phyloP scores from a whole-genome alignment of 2,113 vertebrate genomes.

The Pelmatolapia mariae region DNA sequence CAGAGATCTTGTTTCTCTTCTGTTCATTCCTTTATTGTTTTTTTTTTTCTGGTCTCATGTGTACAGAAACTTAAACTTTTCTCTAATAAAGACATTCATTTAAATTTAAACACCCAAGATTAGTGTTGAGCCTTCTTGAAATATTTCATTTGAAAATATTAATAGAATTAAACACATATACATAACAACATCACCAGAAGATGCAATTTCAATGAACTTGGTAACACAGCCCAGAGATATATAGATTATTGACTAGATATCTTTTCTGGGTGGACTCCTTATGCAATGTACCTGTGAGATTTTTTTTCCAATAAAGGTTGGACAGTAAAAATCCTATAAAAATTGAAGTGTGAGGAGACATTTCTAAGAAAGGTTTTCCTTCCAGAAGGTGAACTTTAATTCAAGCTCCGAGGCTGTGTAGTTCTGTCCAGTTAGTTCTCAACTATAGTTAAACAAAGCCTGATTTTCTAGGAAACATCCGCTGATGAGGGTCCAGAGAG shows the following conservation, averaged over 20 bases:
- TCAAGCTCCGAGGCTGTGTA: conserved; percentile 17
- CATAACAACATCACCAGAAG: neutral
- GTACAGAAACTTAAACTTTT: neutral
- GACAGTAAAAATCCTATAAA: neutral
- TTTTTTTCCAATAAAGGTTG: neutral
- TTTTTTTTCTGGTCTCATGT: neutral
- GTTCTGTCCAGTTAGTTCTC: neutral
- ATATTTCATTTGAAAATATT: neutral
- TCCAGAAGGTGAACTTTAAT: neutral
- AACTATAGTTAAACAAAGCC: conserved; percentile 55
- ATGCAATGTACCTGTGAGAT: neutral
- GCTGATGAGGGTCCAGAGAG: conserved; percentile 8
- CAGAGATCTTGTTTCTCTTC: neutral
- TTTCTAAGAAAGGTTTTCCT: neutral
- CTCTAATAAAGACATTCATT: neutral
- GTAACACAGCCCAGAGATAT: neutral
- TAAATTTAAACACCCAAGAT: neutral
- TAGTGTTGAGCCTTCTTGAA: neutral
- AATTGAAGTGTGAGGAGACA: neutral
- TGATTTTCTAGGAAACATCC: conserved; percentile 44
- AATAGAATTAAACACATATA: neutral
- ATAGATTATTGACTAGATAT: neutral
- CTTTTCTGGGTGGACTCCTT: neutral
- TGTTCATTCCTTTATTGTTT: neutral
- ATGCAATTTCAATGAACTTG: neutral